Percentiles rank a stretch among this genome's conserved stretches.
phyloP scores from a whole-genome alignment of 2,888 invertebrate species.

The Drosophila niveifrons region DNA sequence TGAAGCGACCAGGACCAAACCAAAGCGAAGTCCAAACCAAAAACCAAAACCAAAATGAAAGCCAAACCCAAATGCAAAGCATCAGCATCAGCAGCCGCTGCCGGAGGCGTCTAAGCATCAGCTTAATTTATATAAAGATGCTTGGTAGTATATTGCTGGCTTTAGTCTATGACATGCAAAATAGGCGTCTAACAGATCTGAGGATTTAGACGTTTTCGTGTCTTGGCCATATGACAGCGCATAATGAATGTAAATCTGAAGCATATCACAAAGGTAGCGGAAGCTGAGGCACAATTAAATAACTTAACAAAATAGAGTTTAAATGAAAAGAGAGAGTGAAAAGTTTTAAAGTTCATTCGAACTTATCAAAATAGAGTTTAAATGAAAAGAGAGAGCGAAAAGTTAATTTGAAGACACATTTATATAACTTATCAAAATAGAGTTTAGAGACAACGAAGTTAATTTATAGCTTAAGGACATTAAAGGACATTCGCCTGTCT shows the following conservation, averaged over 20 bases:
- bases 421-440: not conserved
- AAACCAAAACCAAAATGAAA: slow-evolving; percentile 3
- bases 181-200: slow-evolving; percentile 45
- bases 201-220: slow-evolving; percentile 19
- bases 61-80: slow-evolving; percentile 19
- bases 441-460: not conserved
- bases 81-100: slow-evolving; percentile 13
- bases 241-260: slow-evolving; percentile 26
- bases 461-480: slow-evolving; percentile 12
- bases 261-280: not conserved
- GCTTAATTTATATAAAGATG: slow-evolving; percentile 40
- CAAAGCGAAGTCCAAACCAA: not conserved
- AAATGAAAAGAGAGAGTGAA: not conserved
- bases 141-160: slow-evolving; percentile 18
- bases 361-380: not conserved
- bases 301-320: not conserved
- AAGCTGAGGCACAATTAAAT: not conserved
- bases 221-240: slow-evolving; percentile 1
- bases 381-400: not conserved
- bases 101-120: slow-evolving; percentile 43
- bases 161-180: slow-evolving; percentile 55
- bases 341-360: not conserved
- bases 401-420: slow-evolving; percentile 1
- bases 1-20: slow-evolving; percentile 30
- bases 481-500: slow-evolving; percentile 6